Base-by-base conservation (phyloP, 2,888 invertebrate species). In the Micoletzkya japonica region DNA sequence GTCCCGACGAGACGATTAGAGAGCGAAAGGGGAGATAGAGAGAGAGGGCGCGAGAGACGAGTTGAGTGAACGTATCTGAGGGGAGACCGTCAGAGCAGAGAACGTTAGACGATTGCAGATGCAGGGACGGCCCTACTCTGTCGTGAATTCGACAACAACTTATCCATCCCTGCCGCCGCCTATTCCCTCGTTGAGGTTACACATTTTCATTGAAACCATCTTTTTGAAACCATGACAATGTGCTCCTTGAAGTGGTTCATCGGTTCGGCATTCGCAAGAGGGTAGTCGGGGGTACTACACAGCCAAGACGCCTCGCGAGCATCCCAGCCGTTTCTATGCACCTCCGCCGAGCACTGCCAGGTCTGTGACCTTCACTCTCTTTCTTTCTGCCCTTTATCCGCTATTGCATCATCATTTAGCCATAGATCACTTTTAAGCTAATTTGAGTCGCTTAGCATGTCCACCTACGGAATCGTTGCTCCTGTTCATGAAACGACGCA, bases 281-380 rank as follows among this genome's bases (percentile, higher is more conserved):
- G 14, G 44, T 30, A 39, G 30, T 34, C 24, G n/a, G n/a, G n/a
- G n/a, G n/a, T 14, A 50, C 63, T 52, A 32, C 34, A 32, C 10
- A 24, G 49, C 20, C 6, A 30, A 34, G 50, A 49, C 39, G 3
- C 28, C 36, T 26, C 26, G 56, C 20, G 64, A 66, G 17, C 64
- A 66, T 66, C 68, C 68, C 4, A 58, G 58, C 24, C 39, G 57
- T 17, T 68, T 68, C 34, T 68, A 68, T 32, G 68, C 68, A 24
- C 68, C 68, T 1, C 68, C 68, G 2, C 68, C 68, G 24, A 58
- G 57, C n/a, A 49, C 68, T 17, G 68, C 68, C 4, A 68, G 68
- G 68, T 58, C 4, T 0, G n/a, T 0, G 6, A 3, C 17, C 2
- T 60, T 28, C 32, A 4, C 2, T 60, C 1, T 14, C 7, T 28